Conservation (phyloP, 2,113 vertebrate species). For the Myiagra hebetior region DNA sequence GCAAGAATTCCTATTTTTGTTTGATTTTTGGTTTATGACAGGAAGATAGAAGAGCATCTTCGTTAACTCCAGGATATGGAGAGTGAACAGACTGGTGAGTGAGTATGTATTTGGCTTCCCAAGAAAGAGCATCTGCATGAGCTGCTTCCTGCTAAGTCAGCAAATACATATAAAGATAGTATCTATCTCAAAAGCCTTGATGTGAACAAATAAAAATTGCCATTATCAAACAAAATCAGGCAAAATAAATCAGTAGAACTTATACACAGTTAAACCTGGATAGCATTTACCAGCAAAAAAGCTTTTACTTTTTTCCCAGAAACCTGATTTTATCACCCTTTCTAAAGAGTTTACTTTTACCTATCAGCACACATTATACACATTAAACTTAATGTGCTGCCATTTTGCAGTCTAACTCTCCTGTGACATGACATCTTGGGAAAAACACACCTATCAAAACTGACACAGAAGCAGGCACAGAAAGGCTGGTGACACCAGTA, state of each 20-base stretch:
- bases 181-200: neutral
- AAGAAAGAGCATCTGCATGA: neutral
- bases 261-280: neutral
- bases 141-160: constrained; percentile 16
- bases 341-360: neutral
- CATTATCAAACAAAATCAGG: neutral
- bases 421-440: neutral
- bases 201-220: neutral
- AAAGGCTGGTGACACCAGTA: neutral
- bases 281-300: neutral
- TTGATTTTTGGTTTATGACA: neutral
- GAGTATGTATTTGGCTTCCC: neutral
- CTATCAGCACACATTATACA: neutral
- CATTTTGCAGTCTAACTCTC: neutral
- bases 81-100: neutral
- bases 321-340: neutral
- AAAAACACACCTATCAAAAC: neutral
- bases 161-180: neutral
- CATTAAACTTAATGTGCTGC: neutral
- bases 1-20: neutral
- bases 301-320: neutral
- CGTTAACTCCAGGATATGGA: neutral
- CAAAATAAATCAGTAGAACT: neutral
- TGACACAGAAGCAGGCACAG: neutral
- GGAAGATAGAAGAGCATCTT: neutral